Evolutionary conservation across 2,797 vertebrate genomes (phyloP).

Genomic region (Mionectes olivaceus): DNA sequence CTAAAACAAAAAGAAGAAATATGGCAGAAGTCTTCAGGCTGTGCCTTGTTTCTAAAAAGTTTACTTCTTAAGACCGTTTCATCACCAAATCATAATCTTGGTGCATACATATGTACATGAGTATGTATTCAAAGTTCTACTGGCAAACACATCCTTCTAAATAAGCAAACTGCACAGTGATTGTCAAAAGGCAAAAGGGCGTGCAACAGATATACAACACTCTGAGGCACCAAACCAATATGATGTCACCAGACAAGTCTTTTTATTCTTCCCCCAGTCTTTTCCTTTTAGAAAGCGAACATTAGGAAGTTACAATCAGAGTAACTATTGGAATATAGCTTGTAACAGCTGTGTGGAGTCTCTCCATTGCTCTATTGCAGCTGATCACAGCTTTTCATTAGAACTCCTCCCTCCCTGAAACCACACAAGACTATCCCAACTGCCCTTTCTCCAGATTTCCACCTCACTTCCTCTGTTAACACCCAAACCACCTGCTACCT

Average conservation of each 20-base stretch:
- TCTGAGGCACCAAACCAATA: neutral
- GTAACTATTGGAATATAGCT: neutral
- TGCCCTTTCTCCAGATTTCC: neutral
- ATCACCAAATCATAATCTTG: neutral
- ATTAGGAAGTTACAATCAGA: neutral
- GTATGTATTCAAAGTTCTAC: neutral
- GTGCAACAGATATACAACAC: fast-evolving
- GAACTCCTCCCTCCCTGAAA: neutral
- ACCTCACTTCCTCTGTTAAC: neutral
- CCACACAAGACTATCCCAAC: neutral
- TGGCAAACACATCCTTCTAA: neutral
- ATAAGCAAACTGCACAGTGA: neutral
- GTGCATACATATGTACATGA: neutral
- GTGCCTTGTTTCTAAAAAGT: neutral
- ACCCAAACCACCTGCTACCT: neutral
- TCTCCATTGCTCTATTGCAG: neutral
- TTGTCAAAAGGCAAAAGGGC: neutral
- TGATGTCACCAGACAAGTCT: neutral
- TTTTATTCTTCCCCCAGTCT: neutral
- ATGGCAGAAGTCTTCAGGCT: neutral
- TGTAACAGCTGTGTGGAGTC: neutral
- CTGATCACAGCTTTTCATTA: neutral
- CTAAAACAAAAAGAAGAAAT: constrained; percentile 73
- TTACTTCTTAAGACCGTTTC: neutral
- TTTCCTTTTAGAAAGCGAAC: neutral